Evolutionary conservation across 2,113 vertebrate genomes (phyloP).

Genomic region (Cyphomyrus discorhynchus): DNA sequence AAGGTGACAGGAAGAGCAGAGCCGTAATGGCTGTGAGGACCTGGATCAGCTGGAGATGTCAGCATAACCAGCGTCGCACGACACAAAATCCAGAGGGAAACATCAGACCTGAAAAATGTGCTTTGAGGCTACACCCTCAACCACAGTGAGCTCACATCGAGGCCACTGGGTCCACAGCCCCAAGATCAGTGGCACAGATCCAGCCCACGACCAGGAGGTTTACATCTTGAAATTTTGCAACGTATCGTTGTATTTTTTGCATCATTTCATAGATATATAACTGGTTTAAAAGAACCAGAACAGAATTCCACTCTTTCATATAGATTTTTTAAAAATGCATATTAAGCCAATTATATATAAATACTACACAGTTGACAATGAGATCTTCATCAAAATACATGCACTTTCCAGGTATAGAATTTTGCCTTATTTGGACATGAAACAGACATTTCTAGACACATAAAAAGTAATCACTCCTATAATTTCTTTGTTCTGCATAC

Average conservation of each 20-base stretch:
- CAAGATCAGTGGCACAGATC: neutral
- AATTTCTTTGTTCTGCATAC: neutral
- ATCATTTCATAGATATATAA: neutral
- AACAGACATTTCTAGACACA: neutral
- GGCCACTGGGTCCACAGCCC: too few species aligned
- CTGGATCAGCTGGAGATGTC: conserved; percentile 7
- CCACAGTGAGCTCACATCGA: neutral
- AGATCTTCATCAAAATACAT: neutral
- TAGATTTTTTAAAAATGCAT: neutral
- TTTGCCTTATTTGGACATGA: neutral
- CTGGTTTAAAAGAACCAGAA: neutral
- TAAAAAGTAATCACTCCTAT: neutral
- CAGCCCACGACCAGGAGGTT: neutral
- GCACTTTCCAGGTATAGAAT: neutral
- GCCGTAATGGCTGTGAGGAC: conserved; percentile 29
- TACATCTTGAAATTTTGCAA: neutral
- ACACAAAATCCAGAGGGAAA: neutral
- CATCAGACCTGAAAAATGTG: neutral
- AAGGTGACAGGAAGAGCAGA: conserved; percentile 37
- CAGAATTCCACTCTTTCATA: neutral
- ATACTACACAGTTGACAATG: neutral
- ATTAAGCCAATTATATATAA: neutral
- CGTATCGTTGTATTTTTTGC: neutral
- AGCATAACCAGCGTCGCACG: neutral
- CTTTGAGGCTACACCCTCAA: neutral